A percentile compares a stretch with the other conserved stretches of the same genome.
phyloP scores from a whole-genome alignment of 2,113 vertebrate genomes.

The Galemys pyrenaicus region DNA sequence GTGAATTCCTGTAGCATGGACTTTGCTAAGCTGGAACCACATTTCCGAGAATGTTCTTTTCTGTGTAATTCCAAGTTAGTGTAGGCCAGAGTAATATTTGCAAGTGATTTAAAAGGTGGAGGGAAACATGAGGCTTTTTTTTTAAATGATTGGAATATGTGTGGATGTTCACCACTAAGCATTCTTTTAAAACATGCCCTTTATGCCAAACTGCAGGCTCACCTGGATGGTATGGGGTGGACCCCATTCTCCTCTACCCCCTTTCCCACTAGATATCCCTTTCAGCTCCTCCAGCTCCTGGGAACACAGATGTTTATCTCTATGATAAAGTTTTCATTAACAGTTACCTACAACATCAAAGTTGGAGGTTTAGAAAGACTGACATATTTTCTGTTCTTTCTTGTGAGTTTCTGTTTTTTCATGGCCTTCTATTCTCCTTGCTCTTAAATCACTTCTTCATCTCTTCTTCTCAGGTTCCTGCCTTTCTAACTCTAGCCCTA shows the following conservation, averaged over 20 bases:
- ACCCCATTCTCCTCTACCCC: no score
- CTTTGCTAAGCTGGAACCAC: not conserved
- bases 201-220: not conserved
- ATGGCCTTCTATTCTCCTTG: not conserved
- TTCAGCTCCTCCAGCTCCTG: not conserved
- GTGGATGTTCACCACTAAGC: not conserved
- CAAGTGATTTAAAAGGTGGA: not conserved
- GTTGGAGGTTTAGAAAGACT: not conserved
- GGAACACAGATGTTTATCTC: not conserved
- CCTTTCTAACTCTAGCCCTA: not conserved
- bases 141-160: not conserved
- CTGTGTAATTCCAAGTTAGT: not conserved
- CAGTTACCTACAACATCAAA: not conserved
- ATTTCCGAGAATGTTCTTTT: not conserved
- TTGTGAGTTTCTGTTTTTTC: not conserved
- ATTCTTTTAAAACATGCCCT: accelerated
- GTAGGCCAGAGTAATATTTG: not conserved
- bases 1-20: not conserved
- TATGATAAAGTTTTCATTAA: not conserved
- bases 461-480: not conserved
- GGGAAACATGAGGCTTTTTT: not conserved
- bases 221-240: not conserved
- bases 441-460: not conserved
- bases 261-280: not conserved
- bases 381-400: not conserved